A percentile compares a stretch with the other conserved stretches of the same genome.
These are phyloP conservation scores for Apaloderma vittatum DNA, from an alignment of 2,113 vertebrate species.

Conservation along the genomic window DNA sequence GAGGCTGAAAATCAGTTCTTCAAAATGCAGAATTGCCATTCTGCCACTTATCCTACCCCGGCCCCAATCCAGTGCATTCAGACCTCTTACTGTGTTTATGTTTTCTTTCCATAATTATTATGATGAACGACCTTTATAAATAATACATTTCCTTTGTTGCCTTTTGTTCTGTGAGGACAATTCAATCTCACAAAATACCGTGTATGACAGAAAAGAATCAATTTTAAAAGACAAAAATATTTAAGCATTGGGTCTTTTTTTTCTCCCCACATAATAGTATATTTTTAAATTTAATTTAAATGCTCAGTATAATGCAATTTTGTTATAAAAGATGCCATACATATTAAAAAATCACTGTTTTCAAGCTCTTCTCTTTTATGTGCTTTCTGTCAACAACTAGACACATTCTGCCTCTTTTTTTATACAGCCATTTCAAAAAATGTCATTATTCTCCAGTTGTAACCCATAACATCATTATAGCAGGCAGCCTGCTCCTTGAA, in stretches of 20 bases:
- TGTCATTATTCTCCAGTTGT: conserved; percentile 7
- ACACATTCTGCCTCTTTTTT: conserved; percentile 66
- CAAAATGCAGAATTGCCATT: neutral
- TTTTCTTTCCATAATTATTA: conserved; percentile 38
- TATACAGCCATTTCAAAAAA: conserved; percentile 59
- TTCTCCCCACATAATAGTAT: neutral
- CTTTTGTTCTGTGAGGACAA: neutral
- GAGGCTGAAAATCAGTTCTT: neutral
- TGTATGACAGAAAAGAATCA: neutral
- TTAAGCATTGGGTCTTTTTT: neutral
- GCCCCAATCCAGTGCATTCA: neutral
- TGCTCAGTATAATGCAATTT: neutral
- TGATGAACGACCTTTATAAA: conserved; percentile 31
- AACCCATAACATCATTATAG: conserved; percentile 42
- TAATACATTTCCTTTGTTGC: conserved; percentile 40
- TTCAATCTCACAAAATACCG: neutral
- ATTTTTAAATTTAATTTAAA: neutral
- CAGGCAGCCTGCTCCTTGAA: conserved; percentile 25
- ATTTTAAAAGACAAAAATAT: neutral
- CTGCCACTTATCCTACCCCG: neutral
- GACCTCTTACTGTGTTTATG: conserved; percentile 24
- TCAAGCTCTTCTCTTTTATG: conserved; percentile 43
- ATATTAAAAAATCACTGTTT: conserved; percentile 59
- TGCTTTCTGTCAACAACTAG: conserved; percentile 41
- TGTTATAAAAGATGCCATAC: conserved; percentile 35